Evolutionary conservation across 2,888 invertebrate species (phyloP).

Genomic region (Trachelus iudaicus): DNA sequence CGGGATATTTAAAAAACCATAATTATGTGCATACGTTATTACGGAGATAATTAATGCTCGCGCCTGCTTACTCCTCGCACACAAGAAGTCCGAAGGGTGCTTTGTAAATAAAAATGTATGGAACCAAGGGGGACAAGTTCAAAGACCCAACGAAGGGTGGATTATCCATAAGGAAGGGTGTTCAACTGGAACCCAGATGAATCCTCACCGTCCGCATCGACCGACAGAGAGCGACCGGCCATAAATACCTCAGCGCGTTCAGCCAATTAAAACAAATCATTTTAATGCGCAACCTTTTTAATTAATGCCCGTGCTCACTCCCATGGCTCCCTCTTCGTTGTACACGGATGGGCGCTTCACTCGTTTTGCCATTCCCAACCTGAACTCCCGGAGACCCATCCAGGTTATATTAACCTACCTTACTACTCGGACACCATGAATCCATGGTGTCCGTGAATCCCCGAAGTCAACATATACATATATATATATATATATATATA

Average conservation of each 20-base stretch:
- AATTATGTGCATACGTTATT: not conserved
- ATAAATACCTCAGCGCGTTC: conserved; percentile 65
- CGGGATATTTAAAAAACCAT: not conserved
- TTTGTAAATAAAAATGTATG: not conserved
- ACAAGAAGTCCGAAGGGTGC: not conserved
- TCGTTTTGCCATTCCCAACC: conserved; percentile 37
- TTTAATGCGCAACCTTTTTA: conserved; percentile 67
- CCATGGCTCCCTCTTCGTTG: conserved; percentile 44
- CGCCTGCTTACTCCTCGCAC: not conserved
- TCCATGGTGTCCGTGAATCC: not conserved
- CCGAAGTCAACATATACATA: not conserved
- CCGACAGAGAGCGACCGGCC: conserved; percentile 46
- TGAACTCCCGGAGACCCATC: conserved; percentile 33
- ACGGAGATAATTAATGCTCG: not conserved
- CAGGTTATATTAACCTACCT: conserved; percentile 40
- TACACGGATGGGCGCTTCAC: conserved; percentile 39
- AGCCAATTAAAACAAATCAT: conserved; percentile 67
- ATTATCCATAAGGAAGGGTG: not conserved
- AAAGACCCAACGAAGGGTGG: not conserved
- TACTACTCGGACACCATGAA: not conserved
- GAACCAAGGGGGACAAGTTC: not conserved
- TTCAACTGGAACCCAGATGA: not conserved
- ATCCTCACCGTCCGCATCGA: conserved; percentile 7
- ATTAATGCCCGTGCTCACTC: conserved; percentile 62
- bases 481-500: too few species aligned